Base-by-base conservation (phyloP, 2,113 vertebrate genomes). In the Halichoerus grypus region DNA sequence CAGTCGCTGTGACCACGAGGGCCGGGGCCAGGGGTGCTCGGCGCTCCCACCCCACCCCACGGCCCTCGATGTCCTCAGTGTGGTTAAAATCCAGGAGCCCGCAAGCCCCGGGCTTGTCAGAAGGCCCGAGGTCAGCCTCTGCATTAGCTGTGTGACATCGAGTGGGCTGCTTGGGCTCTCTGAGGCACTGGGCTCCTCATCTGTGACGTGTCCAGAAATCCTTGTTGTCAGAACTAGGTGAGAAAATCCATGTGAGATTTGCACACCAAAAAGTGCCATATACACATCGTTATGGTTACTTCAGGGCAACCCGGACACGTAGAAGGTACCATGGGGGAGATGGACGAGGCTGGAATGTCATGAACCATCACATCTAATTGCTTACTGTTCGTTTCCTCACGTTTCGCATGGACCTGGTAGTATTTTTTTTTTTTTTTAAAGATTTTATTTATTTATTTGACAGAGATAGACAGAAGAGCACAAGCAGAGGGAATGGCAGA, bases 321-420 rank as follows among this genome's bases (percentile, higher is more conserved):
- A 4, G 9, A 94, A 13, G 57, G 61, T 0, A 21, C n/a, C 13
- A 2, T 24, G 39, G 79, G 79, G 65, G 65, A 46, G 10, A 39
- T 0, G 4, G 4, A 22, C 22, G 16, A 3, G 36, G 84, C 4
- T 19, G 31, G 87, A 46, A 57, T 16, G 33, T 13, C n/a, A 3
- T 7, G 63, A 87, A 51, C 69, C 3, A 4, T 36, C 5, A 0
- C 1, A 1, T 31, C 8, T 0, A 1, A 71, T 55, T 91, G 59
- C 65, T 86, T 55, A 39, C 59, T 36, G 26, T 77, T 10, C 26
- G 18, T n/a, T 72, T 63, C n/a, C 31, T 77, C 26, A 0, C 26
- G 42, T 69, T 95, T 72, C 59, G 31, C 14, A 33, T 69, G 51
- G 71, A 26, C 36, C 26, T n/a, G 4, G 46, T 61, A 49, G 91